Conservation (phyloP, 2,113 vertebrate species). For the Boulengeromyrus knoepffleri region DNA sequence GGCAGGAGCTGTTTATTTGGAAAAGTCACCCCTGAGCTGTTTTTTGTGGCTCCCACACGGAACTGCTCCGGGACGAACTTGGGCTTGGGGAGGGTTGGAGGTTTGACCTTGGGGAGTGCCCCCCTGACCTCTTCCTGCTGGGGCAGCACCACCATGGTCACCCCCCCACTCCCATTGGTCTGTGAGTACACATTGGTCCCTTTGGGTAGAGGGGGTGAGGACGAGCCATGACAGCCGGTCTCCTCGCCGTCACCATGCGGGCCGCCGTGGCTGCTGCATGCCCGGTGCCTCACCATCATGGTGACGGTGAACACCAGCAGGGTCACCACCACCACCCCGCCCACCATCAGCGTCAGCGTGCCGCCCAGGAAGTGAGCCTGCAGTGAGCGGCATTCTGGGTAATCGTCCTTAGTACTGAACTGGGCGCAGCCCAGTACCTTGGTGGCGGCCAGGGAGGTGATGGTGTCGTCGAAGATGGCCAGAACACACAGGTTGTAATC, state of each 20-base stretch:
- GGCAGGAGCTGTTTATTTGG: constrained; percentile 32
- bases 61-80: constrained; percentile 55
- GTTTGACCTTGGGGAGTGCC: constrained; percentile 47
- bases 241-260: constrained; percentile 45
- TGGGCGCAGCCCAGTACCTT: constrained; percentile 76
- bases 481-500: constrained; percentile 83
- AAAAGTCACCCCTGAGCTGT: constrained; percentile 35
- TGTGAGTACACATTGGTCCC: constrained; percentile 71
- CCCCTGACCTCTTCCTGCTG: constrained; percentile 30
- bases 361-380: constrained; percentile 84
- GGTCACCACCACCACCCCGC: constrained; percentile 78
- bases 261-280: constrained; percentile 57
- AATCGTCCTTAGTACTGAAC: constrained; percentile 78
- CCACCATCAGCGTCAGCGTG: constrained; percentile 79
- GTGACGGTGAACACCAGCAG: constrained; percentile 82
- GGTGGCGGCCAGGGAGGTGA: constrained; percentile 73
- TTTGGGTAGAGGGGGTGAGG: constrained; percentile 53
- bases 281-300: constrained; percentile 80
- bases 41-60: constrained; percentile 43
- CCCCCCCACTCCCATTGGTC: constrained; percentile 70
- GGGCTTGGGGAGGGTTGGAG: constrained; percentile 46
- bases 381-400: constrained; percentile 76
- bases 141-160: constrained; percentile 68
- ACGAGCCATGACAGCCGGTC: constrained; percentile 29
- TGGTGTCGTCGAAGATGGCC: constrained; percentile 75